Percentiles rank a stretch among this genome's conserved stretches.
These are phyloP conservation scores for Drosophila jambulina DNA, from an alignment of 1,140 invertebrate genomes.

Conservation along the genomic window DNA sequence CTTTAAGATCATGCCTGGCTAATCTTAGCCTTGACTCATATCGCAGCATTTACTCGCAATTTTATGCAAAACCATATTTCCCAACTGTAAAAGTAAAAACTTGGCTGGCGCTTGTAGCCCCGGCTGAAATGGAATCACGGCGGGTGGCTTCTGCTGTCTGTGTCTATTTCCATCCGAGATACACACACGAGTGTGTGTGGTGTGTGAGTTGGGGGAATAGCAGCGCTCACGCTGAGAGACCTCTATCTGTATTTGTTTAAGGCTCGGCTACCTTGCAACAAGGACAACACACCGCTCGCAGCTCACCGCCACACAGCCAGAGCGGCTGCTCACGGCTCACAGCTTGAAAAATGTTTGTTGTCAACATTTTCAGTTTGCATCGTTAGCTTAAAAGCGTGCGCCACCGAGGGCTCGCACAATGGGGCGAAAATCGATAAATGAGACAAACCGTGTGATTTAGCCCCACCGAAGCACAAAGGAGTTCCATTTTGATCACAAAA, in stretches of 20 bases:
- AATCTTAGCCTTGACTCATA: constrained; percentile 66
- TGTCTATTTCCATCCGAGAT: constrained; percentile 54
- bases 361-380: constrained; percentile 84
- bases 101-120: constrained; percentile 30
- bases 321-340: constrained; percentile 51
- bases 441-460: constrained; percentile 76
- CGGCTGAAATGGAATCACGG: constrained; percentile 75
- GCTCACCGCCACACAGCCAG: constrained; percentile 28
- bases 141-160: constrained; percentile 58
- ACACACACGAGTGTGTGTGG: constrained; percentile 12
- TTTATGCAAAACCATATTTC: constrained; percentile 81
- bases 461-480: constrained; percentile 55
- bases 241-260: constrained; percentile 69
- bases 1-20: constrained; percentile 59
- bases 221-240: constrained; percentile 13
- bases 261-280: constrained; percentile 64
- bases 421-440: constrained; percentile 78
- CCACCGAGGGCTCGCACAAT: constrained; percentile 56
- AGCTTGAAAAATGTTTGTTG: constrained; percentile 84
- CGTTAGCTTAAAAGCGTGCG: constrained; percentile 80
- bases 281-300: constrained; percentile 51
- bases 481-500: constrained; percentile 65
- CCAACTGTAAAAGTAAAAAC: constrained; percentile 56
- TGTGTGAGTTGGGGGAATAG: constrained; percentile 13
- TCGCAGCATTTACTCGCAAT: constrained; percentile 59